Percentiles rank a stretch among this genome's conserved stretches.
These are phyloP conservation scores for Eolophus roseicapilla DNA, from an alignment of 2,113 vertebrate species.

Conservation along the genomic window DNA sequence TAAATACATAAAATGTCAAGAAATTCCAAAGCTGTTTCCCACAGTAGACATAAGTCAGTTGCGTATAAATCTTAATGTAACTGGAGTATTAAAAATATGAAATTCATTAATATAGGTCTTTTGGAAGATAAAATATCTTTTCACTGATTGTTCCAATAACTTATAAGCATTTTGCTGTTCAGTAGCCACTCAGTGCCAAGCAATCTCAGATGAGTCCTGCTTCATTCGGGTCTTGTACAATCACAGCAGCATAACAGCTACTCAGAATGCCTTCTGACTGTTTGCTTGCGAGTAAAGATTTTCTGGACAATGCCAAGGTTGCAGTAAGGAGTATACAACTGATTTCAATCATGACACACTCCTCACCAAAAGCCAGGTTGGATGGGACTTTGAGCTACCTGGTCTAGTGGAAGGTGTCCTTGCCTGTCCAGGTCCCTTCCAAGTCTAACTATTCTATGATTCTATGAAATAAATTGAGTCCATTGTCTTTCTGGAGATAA, in stretches of 20 bases:
- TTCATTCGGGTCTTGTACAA: not conserved
- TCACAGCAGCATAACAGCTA: not conserved
- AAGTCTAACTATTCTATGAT: not conserved
- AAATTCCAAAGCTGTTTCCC: constrained; percentile 12
- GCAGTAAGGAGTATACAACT: not conserved
- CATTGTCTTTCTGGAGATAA: not conserved
- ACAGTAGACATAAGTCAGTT: not conserved
- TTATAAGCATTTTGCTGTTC: not conserved
- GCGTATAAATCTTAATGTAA: not conserved
- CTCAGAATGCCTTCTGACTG: not conserved
- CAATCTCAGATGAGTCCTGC: not conserved
- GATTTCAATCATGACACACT: not conserved
- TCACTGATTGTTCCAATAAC: not conserved
- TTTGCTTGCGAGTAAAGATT: not conserved
- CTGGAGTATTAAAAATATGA: not conserved
- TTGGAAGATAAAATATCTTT: not conserved
- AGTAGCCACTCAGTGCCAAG: not conserved
- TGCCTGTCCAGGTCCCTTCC: not conserved
- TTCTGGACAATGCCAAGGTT: accelerated
- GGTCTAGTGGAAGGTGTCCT: not conserved
- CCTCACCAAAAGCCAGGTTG: not conserved
- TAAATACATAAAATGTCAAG: not conserved
- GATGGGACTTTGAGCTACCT: not conserved
- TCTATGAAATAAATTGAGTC: not conserved
- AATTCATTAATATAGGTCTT: not conserved